These are phyloP conservation scores for Helicoverpa assulta DNA, from an alignment of 2,888 invertebrate species.

Conservation along the genomic window DNA sequence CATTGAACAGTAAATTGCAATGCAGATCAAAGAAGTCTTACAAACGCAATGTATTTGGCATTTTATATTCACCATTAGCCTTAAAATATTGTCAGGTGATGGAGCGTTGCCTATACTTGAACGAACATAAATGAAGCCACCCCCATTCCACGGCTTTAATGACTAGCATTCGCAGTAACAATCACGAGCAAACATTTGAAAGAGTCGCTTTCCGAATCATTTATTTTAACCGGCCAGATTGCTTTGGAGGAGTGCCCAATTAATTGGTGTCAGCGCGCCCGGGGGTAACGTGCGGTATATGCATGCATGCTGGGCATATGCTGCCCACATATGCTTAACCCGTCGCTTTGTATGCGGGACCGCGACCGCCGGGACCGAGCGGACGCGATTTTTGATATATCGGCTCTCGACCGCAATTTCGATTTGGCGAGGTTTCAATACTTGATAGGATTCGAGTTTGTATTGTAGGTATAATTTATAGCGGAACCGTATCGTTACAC, in stretches of 20 bases:
- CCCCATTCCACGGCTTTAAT: no score
- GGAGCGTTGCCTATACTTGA: background rate
- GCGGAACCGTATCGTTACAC: background rate
- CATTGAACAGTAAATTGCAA: no score
- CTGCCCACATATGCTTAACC: constrained; percentile 55
- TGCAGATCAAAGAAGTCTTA: no score
- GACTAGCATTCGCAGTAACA: background rate
- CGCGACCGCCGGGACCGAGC: constrained; percentile 24
- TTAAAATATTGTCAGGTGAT: background rate
- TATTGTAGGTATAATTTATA: constrained; percentile 41
- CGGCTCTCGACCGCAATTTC: constrained; percentile 55
- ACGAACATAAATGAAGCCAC: background rate
- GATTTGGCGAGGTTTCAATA: constrained; percentile 63
- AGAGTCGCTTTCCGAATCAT: constrained; percentile 3
- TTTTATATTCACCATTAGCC: background rate
- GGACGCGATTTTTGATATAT: constrained; percentile 58
- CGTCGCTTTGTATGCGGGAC: constrained; percentile 53
- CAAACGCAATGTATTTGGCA: no score
- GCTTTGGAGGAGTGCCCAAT: constrained; percentile 59
- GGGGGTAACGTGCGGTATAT: constrained; percentile 43
- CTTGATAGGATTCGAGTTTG: constrained; percentile 47
- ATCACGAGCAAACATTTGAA: background rate
- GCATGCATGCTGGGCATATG: constrained; percentile 13
- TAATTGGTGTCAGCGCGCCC: constrained; percentile 41
- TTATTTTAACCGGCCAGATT: constrained; percentile 17